These are phyloP conservation scores for Melopsittacus undulatus DNA, from an alignment of 2,797 vertebrate species.

Conservation along the genomic window DNA sequence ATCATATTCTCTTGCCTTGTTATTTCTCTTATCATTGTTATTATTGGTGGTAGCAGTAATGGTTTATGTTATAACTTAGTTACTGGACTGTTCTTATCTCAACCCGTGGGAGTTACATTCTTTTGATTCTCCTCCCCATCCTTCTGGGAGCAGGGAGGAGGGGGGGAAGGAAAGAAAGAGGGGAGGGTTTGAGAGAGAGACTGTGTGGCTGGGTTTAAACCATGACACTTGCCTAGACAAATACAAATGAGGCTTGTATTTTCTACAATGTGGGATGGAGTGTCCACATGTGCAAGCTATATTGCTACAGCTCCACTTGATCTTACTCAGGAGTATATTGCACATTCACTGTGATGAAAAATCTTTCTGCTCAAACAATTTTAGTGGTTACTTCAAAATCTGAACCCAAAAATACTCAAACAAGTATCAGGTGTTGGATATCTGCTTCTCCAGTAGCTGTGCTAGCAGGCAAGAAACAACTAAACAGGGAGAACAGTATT, in stretches of 20 bases:
- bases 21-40: too few species aligned
- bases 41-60: too few species aligned
- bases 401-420: background rate
- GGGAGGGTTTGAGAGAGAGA: too few species aligned
- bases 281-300: background rate
- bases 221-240: background rate
- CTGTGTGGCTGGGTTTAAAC: too few species aligned
- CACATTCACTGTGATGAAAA: background rate
- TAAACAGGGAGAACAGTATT: background rate
- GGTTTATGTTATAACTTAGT: too few species aligned
- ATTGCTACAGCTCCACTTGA: background rate
- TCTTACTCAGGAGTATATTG: background rate
- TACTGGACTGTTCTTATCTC: too few species aligned
- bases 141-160: too few species aligned
- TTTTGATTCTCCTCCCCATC: too few species aligned
- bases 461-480: background rate
- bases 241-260: background rate
- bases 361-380: background rate
- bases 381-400: background rate
- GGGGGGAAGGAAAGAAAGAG: too few species aligned
- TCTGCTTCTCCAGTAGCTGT: background rate
- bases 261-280: background rate
- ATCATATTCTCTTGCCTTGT: too few species aligned
- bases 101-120: too few species aligned
- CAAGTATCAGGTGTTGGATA: background rate